Evolutionary conservation across 2,797 vertebrate species (phyloP).

Genomic region (Sebastes paucispinis): DNA sequence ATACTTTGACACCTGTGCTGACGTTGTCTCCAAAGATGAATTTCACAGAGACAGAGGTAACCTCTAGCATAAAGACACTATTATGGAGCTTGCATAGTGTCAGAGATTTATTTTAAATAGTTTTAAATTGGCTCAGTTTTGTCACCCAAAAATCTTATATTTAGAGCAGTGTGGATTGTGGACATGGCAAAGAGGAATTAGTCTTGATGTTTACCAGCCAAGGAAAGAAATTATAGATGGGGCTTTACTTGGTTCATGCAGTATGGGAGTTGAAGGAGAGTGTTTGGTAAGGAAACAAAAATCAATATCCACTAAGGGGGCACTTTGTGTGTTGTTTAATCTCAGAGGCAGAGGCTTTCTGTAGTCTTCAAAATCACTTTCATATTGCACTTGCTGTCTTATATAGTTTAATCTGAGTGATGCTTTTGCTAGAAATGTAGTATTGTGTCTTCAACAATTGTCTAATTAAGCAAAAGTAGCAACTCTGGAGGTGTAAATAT

Average conservation of each 20-base stretch:
- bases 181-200: background rate
- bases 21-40: slow-evolving; percentile 93
- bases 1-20: slow-evolving; percentile 94
- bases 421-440: background rate
- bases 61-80: background rate
- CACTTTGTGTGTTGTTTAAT: slow-evolving; percentile 37
- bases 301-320: slow-evolving; percentile 38
- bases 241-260: background rate
- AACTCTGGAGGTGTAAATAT: background rate
- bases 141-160: too few species aligned
- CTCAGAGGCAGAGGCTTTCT: slow-evolving; percentile 3
- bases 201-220: slow-evolving; percentile 1
- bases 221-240: background rate
- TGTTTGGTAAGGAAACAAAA: slow-evolving; percentile 12
- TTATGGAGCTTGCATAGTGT: background rate
- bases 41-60: slow-evolving; percentile 95
- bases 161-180: background rate
- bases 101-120: background rate
- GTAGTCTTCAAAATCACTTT: background rate
- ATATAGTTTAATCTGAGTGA: background rate
- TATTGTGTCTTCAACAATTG: background rate
- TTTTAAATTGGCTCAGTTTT: background rate
- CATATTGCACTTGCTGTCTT: slow-evolving; percentile 7
- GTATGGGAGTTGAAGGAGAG: background rate
- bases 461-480: background rate